These are phyloP conservation scores for Anthonomus grandis DNA, from an alignment of 1,140 invertebrate species.

Conservation along the genomic window DNA sequence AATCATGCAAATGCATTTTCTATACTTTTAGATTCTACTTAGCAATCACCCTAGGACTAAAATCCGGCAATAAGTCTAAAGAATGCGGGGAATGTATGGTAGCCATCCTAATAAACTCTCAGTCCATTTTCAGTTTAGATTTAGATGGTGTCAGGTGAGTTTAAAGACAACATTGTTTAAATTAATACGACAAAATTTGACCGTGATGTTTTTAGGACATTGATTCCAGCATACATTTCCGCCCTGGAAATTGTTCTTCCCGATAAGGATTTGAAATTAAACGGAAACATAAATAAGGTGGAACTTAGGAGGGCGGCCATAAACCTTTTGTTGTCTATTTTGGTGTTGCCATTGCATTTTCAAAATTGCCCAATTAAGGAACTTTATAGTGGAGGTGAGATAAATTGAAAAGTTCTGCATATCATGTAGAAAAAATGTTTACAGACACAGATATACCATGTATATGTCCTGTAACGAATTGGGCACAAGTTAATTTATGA, in stretches of 20 bases:
- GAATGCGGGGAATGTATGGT: conserved; percentile 72
- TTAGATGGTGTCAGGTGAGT: conserved; percentile 73
- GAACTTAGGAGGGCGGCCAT: conserved; percentile 88
- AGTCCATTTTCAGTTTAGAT: conserved; percentile 82
- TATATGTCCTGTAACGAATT: too few relatives aligned
- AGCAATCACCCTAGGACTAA: conserved; percentile 78
- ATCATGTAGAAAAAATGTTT: not conserved
- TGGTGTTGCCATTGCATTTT: conserved; percentile 89
- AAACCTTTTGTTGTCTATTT: conserved; percentile 82
- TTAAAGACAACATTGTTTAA: not conserved
- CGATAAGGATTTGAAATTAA: conserved; percentile 67
- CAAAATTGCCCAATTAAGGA: conserved; percentile 77
- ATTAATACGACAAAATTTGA: not conserved
- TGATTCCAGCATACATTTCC: conserved; percentile 84
- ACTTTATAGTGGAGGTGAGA: conserved; percentile 52
- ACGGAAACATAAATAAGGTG: conserved; percentile 61
- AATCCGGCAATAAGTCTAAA: conserved; percentile 54
- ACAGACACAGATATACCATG: too few relatives aligned
- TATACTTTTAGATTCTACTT: conserved; percentile 69
- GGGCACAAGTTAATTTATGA: too few relatives aligned
- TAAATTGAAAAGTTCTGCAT: not conserved
- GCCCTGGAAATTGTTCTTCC: conserved; percentile 77
- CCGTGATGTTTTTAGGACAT: conserved; percentile 22
- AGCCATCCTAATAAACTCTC: conserved; percentile 76
- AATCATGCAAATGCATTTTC: too few relatives aligned